phyloP scores from a whole-genome alignment of 2,797 vertebrate genomes.

The Leucoraja ocellata region DNA sequence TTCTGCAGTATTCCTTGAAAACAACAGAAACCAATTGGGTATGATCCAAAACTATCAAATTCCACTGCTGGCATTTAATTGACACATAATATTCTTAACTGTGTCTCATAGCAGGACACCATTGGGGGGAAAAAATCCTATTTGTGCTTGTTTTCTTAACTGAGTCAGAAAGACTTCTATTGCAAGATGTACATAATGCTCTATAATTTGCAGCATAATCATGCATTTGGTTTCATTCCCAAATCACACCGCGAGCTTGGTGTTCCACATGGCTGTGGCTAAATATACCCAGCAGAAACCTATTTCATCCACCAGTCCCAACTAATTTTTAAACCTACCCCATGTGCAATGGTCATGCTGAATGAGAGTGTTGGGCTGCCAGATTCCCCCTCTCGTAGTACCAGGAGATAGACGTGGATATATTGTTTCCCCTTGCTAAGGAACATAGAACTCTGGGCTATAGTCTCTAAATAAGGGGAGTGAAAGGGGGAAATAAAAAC shows the following conservation, averaged over 20 bases:
- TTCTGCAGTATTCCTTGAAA: conserved; percentile 20
- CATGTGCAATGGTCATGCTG: too few species aligned
- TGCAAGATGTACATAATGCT: background rate
- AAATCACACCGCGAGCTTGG: background rate
- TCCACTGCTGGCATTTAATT: conserved; percentile 20
- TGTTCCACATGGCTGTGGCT: background rate
- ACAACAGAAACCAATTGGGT: conserved; percentile 23
- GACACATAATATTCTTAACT: conserved; percentile 36
- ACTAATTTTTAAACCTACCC: background rate
- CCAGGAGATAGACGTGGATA: too few species aligned
- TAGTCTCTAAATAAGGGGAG: too few species aligned
- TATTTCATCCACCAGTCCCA: background rate
- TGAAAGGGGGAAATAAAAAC: too few species aligned
- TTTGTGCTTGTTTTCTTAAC: background rate
- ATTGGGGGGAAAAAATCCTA: conserved; percentile 18
- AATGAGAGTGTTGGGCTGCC: background rate
- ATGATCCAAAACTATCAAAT: conserved; percentile 16
- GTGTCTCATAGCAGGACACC: conserved; percentile 13
- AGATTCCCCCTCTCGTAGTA: background rate
- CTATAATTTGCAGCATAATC: background rate
- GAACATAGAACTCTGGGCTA: too few species aligned
- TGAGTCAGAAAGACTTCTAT: background rate
- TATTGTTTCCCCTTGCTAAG: too few species aligned
- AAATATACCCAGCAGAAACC: background rate
- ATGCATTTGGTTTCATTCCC: conserved; percentile 7